Base-by-base conservation (phyloP, 2,113 vertebrate genomes). In the Butorides virescens region DNA sequence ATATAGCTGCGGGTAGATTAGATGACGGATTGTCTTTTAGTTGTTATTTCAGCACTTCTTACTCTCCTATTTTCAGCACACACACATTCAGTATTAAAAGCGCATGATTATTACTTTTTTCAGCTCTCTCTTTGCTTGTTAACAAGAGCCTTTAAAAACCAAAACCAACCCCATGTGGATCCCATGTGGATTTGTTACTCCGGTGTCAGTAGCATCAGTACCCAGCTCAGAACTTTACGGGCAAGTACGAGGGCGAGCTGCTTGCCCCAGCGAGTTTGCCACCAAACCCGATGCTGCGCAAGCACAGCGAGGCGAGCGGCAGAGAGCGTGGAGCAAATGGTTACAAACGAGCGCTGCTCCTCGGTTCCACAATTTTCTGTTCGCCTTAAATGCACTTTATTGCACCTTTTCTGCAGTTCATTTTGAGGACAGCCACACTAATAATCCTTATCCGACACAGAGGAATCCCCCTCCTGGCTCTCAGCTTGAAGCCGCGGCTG, bases 381-480 rank as follows among this genome's bases (percentile, higher is more conserved):
- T 83, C 0, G 1, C 71, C 80, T 81, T 59, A 63, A 93, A 44
- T 17, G 53, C 56, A 20, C 95, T 91, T 96, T 88, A 80, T 63
- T 85, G 39, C 70, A 62, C 65, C 66, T 94, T 67, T 86, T n/a
- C 72, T 20, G 27, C 79, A 52, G 77, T 93, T 68, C 44, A 9
- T 79, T 79, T 63, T 4, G 53, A 82, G 72, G 75, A 68, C 81
- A 74, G 62, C 55, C 67, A 29, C 76, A 4, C 75, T 56, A 58
- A 62, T 79, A 90, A 94, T 80, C 86, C 88, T 79, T 49, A 47
- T 47, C 91, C n/a, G 13, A 63, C 29, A 5, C 5, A 44, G 49
- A 93, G 93, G 88, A 86, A 91, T 92, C 63, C 44, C 68, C 67
- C 50, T 94, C 84, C 88, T 61, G 68, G 37, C 68, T 95, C 88